These are phyloP conservation scores for Pristionchus maxplancki DNA, from an alignment of 2,888 invertebrate genomes.

Conservation along the genomic window DNA sequence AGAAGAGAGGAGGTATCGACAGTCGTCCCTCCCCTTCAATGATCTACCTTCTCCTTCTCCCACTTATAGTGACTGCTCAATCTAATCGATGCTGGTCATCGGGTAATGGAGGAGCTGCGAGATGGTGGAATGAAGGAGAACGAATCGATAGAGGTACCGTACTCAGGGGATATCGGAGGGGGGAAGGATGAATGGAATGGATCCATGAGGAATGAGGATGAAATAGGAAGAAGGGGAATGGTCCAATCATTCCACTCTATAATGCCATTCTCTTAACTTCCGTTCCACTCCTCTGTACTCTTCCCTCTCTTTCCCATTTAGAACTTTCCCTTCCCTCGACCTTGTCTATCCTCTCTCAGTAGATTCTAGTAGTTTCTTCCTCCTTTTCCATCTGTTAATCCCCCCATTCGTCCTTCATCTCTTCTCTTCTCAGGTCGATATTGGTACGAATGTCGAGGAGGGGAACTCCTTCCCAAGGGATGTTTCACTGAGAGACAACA, in stretches of 20 bases:
- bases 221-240: neutral
- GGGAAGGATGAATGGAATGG: neutral
- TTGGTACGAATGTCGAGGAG: slow-evolving; percentile 78
- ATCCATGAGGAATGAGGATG: neutral
- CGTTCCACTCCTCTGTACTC: slow-evolving; percentile 41
- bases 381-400: neutral
- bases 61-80: neutral
- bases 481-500: slow-evolving; percentile 64
- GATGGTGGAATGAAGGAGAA: slow-evolving; percentile 69
- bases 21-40: slow-evolving; percentile 28
- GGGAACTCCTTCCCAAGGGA: slow-evolving; percentile 67
- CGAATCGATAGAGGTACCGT: slow-evolving; percentile 63
- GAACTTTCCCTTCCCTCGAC: neutral
- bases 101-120: slow-evolving; percentile 67
- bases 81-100: slow-evolving; percentile 68
- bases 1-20: neutral
- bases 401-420: neutral
- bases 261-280: slow-evolving; percentile 25
- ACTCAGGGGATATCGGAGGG: neutral
- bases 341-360: slow-evolving; percentile 13
- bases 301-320: neutral
- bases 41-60: slow-evolving; percentile 32
- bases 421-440: slow-evolving; percentile 69
- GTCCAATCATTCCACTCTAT: slow-evolving; percentile 29
- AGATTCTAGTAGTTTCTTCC: slow-evolving; percentile 17